These are phyloP conservation scores for Cataglyphis cursor DNA, from an alignment of 2,888 invertebrate species.

Conservation along the genomic window DNA sequence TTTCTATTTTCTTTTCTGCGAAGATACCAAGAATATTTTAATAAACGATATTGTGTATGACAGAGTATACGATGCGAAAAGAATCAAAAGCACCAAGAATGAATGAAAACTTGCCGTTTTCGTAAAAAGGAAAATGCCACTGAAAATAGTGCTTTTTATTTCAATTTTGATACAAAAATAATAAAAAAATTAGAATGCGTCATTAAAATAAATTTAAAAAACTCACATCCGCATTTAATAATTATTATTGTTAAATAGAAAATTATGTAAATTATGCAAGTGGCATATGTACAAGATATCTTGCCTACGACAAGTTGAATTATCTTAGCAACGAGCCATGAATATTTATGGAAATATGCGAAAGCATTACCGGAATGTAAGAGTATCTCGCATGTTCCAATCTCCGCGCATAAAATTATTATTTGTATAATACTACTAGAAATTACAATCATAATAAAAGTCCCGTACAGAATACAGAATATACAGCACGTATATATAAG, in stretches of 20 bases:
- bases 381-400: conserved; percentile 28
- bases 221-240: background rate
- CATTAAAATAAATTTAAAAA: conserved; percentile 13
- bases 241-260: conserved; percentile 37
- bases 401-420: conserved; percentile 31
- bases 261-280: conserved; percentile 44
- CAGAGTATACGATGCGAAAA: conserved; percentile 26
- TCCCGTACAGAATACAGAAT: background rate
- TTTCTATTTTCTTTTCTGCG: conserved; percentile 59
- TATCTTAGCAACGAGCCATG: conserved; percentile 29
- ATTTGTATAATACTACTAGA: conserved; percentile 21
- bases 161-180: background rate
- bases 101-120: background rate
- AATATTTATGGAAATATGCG: conserved; percentile 44
- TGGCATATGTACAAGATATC: background rate
- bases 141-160: conserved; percentile 5
- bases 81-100: conserved; percentile 19
- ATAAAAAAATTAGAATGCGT: background rate
- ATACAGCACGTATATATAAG: background rate
- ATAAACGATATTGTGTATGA: conserved; percentile 58
- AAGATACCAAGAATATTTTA: conserved; percentile 66
- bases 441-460: conserved; percentile 16
- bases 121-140: background rate
- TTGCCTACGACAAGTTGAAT: conserved; percentile 40
- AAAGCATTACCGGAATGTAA: conserved; percentile 31